Evolutionary conservation across 30 jellyfish, hydroid and myxozoan genomes (phyloP).

Genomic region (Turritopsis dohrnii): DNA sequence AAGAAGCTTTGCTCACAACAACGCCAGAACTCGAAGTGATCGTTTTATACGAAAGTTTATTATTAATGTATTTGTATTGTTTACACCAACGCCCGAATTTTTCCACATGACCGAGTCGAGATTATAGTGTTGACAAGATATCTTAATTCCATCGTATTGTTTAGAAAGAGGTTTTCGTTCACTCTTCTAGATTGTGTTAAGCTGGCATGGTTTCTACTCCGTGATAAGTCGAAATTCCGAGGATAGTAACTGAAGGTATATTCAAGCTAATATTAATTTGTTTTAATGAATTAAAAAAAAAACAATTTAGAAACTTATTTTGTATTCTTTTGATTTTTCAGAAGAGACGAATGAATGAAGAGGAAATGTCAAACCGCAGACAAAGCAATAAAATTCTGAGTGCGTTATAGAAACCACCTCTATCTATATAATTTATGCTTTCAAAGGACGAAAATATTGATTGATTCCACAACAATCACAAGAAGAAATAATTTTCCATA

Average conservation of each 20-base stretch:
- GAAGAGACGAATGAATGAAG: too few species aligned
- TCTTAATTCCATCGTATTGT: background rate
- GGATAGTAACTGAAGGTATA: too few species aligned
- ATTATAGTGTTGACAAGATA: background rate
- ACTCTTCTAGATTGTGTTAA: background rate
- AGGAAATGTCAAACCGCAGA: too few species aligned
- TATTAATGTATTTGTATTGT: background rate
- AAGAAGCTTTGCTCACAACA: background rate
- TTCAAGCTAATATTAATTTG: too few species aligned
- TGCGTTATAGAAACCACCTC: background rate
- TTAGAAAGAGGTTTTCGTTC: background rate
- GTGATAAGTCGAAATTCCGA: too few species aligned
- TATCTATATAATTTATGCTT: background rate
- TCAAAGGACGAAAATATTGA: background rate
- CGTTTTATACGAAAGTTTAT: background rate
- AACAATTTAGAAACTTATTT: too few species aligned
- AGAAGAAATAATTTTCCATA: background rate
- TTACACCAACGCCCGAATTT: conserved; percentile 20
- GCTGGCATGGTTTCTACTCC: background rate
- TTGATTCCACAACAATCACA: background rate
- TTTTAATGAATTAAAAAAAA: background rate
- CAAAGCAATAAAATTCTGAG: too few species aligned
- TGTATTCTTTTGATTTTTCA: too few species aligned
- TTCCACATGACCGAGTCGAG: conserved; percentile 6
- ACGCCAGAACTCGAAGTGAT: background rate